Conservation (phyloP, 2,113 vertebrate species). For the Triplophysa rosa region DNA sequence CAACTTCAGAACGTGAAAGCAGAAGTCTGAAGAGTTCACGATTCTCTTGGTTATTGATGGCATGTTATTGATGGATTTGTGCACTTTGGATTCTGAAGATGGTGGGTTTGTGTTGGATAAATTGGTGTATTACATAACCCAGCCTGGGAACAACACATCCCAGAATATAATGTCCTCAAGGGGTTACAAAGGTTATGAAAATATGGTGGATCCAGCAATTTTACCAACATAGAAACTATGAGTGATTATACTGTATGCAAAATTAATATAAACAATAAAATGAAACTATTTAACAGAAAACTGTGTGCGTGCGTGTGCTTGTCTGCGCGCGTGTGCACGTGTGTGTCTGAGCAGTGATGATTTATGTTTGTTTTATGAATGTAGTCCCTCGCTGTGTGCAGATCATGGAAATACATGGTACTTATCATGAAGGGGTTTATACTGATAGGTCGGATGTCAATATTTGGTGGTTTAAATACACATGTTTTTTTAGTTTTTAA, state of each 20-base stretch:
- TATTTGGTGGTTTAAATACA: no score
- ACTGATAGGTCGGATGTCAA: no score
- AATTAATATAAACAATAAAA: slow-evolving; percentile 73
- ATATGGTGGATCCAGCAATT: slow-evolving; percentile 62
- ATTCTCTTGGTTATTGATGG: slow-evolving; percentile 48
- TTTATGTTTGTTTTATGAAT: neutral
- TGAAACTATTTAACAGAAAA: slow-evolving; percentile 59
- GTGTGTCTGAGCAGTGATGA: neutral
- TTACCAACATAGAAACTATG: slow-evolving; percentile 69
- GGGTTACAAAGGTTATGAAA: slow-evolving; percentile 36
- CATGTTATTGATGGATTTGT: slow-evolving; percentile 54
- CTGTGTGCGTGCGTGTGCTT: neutral
- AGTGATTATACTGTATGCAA: slow-evolving; percentile 76
- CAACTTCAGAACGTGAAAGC: neutral
- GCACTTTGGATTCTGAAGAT: slow-evolving; percentile 48
- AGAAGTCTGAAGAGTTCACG: neutral
- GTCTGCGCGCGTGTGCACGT: no score
- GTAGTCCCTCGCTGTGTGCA: neutral
- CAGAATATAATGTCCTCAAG: slow-evolving; percentile 30
- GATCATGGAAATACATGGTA: no score
- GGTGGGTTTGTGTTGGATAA: slow-evolving; percentile 43
- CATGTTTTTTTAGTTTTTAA: neutral
- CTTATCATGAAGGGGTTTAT: no score
- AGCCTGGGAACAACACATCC: slow-evolving; percentile 39
- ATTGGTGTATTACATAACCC: slow-evolving; percentile 31